Base-by-base conservation (phyloP, 1,140 invertebrate species). In the Aphelinus atriplicis region DNA sequence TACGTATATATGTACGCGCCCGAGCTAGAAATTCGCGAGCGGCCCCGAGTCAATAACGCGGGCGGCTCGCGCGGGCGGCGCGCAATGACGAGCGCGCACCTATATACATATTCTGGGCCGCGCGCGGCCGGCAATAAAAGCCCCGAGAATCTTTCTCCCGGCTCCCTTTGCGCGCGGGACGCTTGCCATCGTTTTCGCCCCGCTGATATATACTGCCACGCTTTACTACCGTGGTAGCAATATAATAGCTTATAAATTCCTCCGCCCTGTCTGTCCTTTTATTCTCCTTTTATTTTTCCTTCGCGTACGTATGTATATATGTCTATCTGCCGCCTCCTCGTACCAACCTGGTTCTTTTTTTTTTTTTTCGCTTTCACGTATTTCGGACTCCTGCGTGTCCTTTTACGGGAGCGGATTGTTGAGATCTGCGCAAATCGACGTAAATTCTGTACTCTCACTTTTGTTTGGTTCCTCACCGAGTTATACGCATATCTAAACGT, bases 201-300 rank as follows among this genome's bases (percentile, higher is more conserved):
- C 62, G 56, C 77, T 82, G 79, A 83, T 84, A 82, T 82, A 82
- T 80, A 81, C 78, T 80, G 74, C 78, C 79, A 81, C 74, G 80
- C 77, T 85, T 84, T 84, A 85, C 83, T 84, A 84, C 84, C 82
- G 77, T 80, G 76, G 80, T 80, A 83, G 81, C 83, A 76, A 82
- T 85, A 82, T 86, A 85, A 86, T 85, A 83, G 84, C 83, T 81
- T 85, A 86, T 85, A 86, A 85, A 85, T 85, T 85, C 80, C 80
- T 79, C 68, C 79, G 70, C 76, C 75, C 75, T 73, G 62, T 77
- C 72, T 74, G 72, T 75, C 77, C 80, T 82, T 71, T 75, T 73
- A 64, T 61, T 57, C 66, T 26, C 26, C 63, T 43, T 63, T 45
- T 46, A 43, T 65, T 50, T 50, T 47, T 63, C 43, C 48, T n/a